A percentile compares a stretch with the other conserved stretches of the same genome.
phyloP scores from a whole-genome alignment of 2,113 vertebrate species.

The Daubentonia madagascariensis region DNA sequence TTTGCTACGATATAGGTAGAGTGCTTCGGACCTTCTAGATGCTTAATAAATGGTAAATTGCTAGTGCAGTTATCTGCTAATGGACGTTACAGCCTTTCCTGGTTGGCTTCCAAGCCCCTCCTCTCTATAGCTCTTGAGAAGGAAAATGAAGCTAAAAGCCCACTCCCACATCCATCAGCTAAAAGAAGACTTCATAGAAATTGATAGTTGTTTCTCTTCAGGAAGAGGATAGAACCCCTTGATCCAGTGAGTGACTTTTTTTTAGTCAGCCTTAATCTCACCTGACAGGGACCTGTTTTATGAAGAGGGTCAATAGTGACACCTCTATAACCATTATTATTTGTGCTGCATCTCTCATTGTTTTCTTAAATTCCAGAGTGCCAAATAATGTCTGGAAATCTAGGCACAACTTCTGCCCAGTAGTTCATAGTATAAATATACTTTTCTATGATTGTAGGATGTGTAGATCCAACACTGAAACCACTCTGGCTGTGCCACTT shows the following conservation, averaged over 20 bases:
- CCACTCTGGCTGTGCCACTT: neutral
- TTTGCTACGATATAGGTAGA: conserved; percentile 14
- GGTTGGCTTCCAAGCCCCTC: conserved; percentile 23
- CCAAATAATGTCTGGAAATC: neutral
- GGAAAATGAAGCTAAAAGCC: conserved; percentile 21
- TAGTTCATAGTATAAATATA: neutral
- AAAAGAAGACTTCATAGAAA: conserved; percentile 18
- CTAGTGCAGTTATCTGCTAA: conserved; percentile 29
- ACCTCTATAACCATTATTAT: neutral
- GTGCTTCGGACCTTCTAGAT: neutral
- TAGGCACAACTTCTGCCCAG: neutral
- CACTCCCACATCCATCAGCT: neutral
- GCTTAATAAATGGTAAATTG: conserved; percentile 31
- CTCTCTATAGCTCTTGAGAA: conserved; percentile 44
- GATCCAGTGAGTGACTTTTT: neutral
- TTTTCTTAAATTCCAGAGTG: conserved; percentile 1
- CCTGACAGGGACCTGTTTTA: neutral
- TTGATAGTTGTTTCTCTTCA: conserved; percentile 5
- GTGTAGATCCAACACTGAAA: neutral
- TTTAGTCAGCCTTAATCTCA: neutral
- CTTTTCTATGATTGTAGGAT: conserved; percentile 28
- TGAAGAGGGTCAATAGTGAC: neutral
- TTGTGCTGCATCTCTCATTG: neutral
- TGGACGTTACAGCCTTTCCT: conserved; percentile 23
- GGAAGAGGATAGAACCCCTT: neutral